Evolutionary conservation across 2,888 invertebrate genomes (phyloP).

Genomic region (Ophion obscuratus): DNA sequence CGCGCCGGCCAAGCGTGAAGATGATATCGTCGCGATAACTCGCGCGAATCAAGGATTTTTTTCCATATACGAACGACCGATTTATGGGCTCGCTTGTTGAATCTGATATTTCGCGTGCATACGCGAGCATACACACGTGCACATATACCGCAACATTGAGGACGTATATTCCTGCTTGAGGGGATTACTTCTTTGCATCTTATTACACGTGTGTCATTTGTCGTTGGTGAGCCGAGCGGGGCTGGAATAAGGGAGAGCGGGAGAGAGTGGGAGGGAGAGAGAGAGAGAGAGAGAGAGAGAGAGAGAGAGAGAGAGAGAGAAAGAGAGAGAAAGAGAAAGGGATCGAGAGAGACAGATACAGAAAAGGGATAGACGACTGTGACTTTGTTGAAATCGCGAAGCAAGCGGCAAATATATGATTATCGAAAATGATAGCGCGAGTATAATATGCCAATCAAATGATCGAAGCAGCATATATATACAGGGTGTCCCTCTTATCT

Average conservation of each 20-base stretch:
- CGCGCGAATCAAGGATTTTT: constrained; percentile 51
- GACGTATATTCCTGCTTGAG: neutral
- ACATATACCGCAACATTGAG: constrained; percentile 4
- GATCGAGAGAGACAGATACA: neutral
- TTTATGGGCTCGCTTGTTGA: constrained; percentile 47
- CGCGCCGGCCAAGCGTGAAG: constrained; percentile 30
- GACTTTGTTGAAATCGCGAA: constrained; percentile 55
- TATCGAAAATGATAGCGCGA: constrained; percentile 40
- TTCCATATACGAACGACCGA: constrained; percentile 56
- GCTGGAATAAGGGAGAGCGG: neutral
- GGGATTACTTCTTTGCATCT: constrained; percentile 32
- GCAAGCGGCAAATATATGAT: constrained; percentile 45
- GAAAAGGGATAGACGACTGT: neutral
- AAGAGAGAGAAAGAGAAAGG: neutral
- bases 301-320: neutral
- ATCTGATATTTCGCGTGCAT: constrained; percentile 8
- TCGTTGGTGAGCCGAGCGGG: neutral
- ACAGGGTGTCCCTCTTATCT: neutral
- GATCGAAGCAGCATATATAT: neutral
- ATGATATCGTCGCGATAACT: constrained; percentile 56
- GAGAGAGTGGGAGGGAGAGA: too few relatives aligned
- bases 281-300: neutral
- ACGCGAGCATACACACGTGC: neutral
- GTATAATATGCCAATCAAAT: constrained; percentile 38
- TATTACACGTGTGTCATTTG: constrained; percentile 31